A percentile compares a stretch with the other conserved stretches of the same genome.
These are phyloP conservation scores for Cryptotermes secundus DNA, from an alignment of 1,140 invertebrate genomes.

Conservation along the genomic window DNA sequence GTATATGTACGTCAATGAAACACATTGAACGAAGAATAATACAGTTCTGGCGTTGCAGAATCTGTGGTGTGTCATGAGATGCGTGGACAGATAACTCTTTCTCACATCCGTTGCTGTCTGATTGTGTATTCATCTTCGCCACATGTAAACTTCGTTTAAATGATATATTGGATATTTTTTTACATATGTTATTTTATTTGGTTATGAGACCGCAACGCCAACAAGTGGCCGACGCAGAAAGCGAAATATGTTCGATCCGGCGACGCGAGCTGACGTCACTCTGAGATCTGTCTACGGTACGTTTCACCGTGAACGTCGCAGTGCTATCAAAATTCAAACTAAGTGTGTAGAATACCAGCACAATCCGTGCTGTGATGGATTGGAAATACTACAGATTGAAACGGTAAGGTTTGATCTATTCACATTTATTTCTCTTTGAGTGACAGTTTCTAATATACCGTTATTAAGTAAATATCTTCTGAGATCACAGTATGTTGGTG, in stretches of 20 bases:
- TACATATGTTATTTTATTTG: not conserved
- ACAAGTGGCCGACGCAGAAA: slow-evolving; percentile 23
- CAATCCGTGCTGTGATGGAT: not conserved
- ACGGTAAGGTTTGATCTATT: not conserved
- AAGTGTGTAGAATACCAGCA: not conserved
- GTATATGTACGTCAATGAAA: too few species aligned
- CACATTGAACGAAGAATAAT: too few species aligned
- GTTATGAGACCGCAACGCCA: slow-evolving; percentile 26
- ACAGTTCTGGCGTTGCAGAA: too few species aligned
- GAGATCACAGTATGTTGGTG: too few species aligned
- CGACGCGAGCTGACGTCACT: not conserved
- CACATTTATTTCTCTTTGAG: not conserved
- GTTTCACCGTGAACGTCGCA: not conserved
- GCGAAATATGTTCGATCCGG: slow-evolving; percentile 23
- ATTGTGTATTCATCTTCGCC: not conserved
- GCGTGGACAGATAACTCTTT: too few species aligned
- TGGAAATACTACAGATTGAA: not conserved
- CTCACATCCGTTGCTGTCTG: too few species aligned
- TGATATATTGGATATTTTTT: not conserved
- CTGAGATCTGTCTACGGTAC: not conserved
- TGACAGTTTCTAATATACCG: not conserved
- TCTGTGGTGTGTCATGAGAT: too few species aligned
- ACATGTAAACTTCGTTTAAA: not conserved
- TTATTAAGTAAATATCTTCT: too few species aligned
- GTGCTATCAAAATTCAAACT: not conserved